Evolutionary conservation across 2,888 invertebrate genomes (phyloP).

Genomic region (Myopa testacea): DNA sequence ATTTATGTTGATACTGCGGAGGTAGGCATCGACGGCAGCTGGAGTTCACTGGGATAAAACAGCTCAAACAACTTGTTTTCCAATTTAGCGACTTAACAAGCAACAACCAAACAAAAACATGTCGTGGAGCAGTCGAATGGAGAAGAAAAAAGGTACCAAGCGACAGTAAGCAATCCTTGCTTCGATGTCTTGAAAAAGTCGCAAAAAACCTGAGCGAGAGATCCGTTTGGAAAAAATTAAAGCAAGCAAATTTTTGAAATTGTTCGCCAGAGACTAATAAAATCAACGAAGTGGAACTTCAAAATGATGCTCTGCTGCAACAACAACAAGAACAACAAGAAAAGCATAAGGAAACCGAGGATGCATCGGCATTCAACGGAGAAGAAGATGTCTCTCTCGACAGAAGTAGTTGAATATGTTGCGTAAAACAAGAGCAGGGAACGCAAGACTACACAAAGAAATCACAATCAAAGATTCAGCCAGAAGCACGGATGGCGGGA

Average conservation of each 20-base stretch:
- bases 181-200: conserved; percentile 33
- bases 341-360: background rate
- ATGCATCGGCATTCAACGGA: conserved; percentile 3
- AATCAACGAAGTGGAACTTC: conserved; percentile 68
- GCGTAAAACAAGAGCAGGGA: background rate
- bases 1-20: conserved; percentile 54
- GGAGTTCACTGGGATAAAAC: conserved; percentile 58
- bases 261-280: conserved; percentile 69
- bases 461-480: conserved; percentile 31
- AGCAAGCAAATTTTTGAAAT: conserved; percentile 64
- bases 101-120: background rate
- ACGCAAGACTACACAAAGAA: background rate
- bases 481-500: background rate
- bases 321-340: conserved; percentile 28
- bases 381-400: background rate
- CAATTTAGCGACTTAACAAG: conserved; percentile 54
- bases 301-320: conserved; percentile 52
- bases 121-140: conserved; percentile 2
- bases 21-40: background rate
- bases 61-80: conserved; percentile 66
- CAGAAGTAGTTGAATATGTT: background rate
- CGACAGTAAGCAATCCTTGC: conserved; percentile 54
- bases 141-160: conserved; percentile 16
- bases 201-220: conserved; percentile 35
- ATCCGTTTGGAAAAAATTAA: conserved; percentile 52